Base-by-base conservation (phyloP, 2,113 vertebrate genomes). In the Sceloporus tristichus region DNA sequence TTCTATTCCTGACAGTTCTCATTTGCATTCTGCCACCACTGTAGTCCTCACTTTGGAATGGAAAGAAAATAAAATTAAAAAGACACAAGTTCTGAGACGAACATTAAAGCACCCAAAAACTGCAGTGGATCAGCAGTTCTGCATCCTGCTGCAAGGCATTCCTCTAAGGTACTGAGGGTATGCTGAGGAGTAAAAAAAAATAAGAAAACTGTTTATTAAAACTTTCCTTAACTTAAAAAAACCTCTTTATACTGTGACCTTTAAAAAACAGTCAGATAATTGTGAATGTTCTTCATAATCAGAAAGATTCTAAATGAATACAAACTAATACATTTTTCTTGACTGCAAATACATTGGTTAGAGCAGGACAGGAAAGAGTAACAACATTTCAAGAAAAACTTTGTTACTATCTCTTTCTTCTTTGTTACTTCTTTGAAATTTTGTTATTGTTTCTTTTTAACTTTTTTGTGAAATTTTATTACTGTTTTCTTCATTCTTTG, bases 11-110 rank as follows among this genome's bases (percentile, higher is more conserved):
- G 93, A 82, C 75, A 89, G 85, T 94, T 93, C 86, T 95, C 91
- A 92, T 95, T 94, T 93, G n/a, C 53, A 82, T 95, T 94, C 91
- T 85, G 94, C 62, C 88, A 73, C 80, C 76, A 94, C 77, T 85
- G 91, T 95, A 91, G 94, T 94, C 95, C 78, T 95, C 94, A 93
- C 90, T 89, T 66, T 94, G 90, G 93, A 94, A 95, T 90, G 81
- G 90, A 92, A 94, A 86, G 90, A 93, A 95, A 94, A 92, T 91
- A 89, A 95, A 95, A 96, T 87, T 90, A 71, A 90, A 93, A 85
- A 84, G 87, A 89, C 93, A 94, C 59, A 40, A 90, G 89, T 90
- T 91, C 40, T 92, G 82, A 89, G 87, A 87, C 76, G 89, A 77
- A 85, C 89, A 80, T 75, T 91, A 94, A 85, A 91, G 77, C 85